Conservation (phyloP, 2,888 invertebrate species). For the Poecilus cupreus region DNA sequence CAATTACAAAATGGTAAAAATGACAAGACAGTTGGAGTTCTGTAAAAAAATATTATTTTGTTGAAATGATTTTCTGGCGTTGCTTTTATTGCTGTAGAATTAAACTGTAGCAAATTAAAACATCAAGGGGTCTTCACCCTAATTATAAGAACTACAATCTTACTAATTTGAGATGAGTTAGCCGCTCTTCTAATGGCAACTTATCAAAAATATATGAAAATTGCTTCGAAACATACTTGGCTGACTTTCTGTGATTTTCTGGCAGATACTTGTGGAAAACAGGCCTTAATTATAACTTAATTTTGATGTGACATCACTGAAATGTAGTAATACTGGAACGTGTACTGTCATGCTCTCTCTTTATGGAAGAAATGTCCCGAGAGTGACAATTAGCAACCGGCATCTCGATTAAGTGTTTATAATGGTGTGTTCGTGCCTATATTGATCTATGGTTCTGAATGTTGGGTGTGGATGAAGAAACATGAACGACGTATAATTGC, state of each 20-base stretch:
- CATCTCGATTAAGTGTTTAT: no score
- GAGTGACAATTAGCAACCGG: no score
- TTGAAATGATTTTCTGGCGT: conserved; percentile 14
- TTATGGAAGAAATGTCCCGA: no score
- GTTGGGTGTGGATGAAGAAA: no score
- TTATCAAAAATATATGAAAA: not conserved
- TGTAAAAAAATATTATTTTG: conserved; percentile 26
- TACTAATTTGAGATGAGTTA: conserved; percentile 19
- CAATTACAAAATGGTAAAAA: conserved; percentile 47
- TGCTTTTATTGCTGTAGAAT: conserved; percentile 55
- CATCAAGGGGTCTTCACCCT: conserved; percentile 55
- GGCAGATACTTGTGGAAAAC: no score
- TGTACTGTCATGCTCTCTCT: no score
- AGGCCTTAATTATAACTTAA: no score
- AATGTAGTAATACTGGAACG: no score
- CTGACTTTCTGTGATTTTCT: conserved; percentile 13
- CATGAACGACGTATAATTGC: no score
- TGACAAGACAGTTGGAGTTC: conserved; percentile 15
- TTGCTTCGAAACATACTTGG: not conserved
- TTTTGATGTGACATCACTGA: no score
- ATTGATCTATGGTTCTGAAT: no score
- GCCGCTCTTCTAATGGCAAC: not conserved
- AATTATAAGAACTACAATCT: conserved; percentile 43
- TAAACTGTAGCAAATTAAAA: conserved; percentile 48
- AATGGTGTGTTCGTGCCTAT: no score